A percentile compares a stretch with the other conserved stretches of the same genome.
Evolutionary conservation across 2,888 invertebrate genomes (phyloP).

Genomic region (Lasioglossum vierecki): DNA sequence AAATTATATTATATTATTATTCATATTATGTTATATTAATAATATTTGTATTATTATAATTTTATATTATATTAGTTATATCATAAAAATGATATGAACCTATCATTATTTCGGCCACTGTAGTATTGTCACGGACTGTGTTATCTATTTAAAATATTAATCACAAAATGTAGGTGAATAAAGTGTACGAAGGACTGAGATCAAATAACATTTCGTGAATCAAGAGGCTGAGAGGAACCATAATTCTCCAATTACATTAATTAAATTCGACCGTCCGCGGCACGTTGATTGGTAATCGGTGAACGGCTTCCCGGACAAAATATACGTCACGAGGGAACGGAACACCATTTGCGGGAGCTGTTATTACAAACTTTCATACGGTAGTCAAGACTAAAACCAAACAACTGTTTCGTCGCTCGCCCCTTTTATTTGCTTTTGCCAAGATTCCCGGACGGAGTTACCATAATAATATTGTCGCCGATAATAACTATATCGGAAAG

Average conservation of each 20-base stretch:
- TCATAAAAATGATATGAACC: too few relatives aligned
- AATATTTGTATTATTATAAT: too few relatives aligned
- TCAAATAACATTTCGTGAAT: not conserved
- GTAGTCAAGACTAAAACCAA: not conserved
- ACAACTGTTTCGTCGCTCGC: not conserved
- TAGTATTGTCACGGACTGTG: too few relatives aligned
- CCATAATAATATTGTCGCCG: conserved; percentile 22
- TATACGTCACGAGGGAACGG: not conserved
- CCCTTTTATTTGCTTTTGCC: conserved; percentile 1
- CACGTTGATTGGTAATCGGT: not conserved
- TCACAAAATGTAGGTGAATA: too few relatives aligned
- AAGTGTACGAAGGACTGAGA: not conserved
- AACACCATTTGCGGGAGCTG: not conserved
- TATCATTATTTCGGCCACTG: too few relatives aligned
- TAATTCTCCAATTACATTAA: not conserved
- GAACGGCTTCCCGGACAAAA: not conserved
- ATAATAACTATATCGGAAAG: conserved; percentile 44
- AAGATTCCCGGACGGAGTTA: conserved; percentile 16
- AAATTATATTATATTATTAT: too few relatives aligned
- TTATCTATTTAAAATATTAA: too few relatives aligned
- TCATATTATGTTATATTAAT: too few relatives aligned
- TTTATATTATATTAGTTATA: too few relatives aligned
- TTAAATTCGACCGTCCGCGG: not conserved
- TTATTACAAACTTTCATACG: conserved; percentile 15
- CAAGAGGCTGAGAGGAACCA: not conserved